phyloP scores from a whole-genome alignment of 2,888 invertebrate species.

The Ophioninae sp. region DNA sequence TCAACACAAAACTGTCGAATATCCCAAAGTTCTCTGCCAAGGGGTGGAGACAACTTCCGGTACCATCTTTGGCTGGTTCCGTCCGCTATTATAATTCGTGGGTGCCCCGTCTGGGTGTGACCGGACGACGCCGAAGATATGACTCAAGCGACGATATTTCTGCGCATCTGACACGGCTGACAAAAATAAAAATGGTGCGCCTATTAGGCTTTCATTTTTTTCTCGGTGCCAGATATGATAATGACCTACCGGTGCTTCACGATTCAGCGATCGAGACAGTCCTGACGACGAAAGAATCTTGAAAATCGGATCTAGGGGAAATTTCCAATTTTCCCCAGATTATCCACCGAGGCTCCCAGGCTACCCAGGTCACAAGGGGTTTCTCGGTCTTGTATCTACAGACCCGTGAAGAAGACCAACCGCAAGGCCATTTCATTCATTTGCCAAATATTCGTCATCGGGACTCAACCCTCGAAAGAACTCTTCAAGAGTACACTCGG shows the following conservation, averaged over 20 bases:
- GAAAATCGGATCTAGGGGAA: conserved; percentile 38
- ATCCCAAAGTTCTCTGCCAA: conserved; percentile 38
- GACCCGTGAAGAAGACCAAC: conserved; percentile 43
- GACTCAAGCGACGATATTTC: conserved; percentile 66
- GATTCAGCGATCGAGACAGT: conserved; percentile 12
- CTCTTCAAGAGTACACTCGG: conserved; percentile 38
- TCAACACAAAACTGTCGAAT: conserved; percentile 59
- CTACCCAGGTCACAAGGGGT: conserved; percentile 21
- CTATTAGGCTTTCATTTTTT: conserved; percentile 1
- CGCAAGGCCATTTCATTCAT: conserved; percentile 52
- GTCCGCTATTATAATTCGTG: conserved; percentile 73
- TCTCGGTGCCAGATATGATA: background rate
- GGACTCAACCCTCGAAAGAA: conserved; percentile 15
- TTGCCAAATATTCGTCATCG: conserved; percentile 57
- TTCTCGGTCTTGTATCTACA: background rate
- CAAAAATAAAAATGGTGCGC: background rate
- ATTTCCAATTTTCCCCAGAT: conserved; percentile 25
- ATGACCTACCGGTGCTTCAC: background rate
- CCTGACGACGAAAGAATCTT: conserved; percentile 39
- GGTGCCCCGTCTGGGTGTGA: conserved; percentile 75
- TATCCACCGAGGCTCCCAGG: background rate
- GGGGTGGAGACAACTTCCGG: conserved; percentile 66
- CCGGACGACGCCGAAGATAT: conserved; percentile 64
- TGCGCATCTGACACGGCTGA: background rate
- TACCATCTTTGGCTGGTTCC: conserved; percentile 43